Evolutionary conservation across 2,113 vertebrate genomes (phyloP).

Genomic region (Myrmecophaga tridactyla): DNA sequence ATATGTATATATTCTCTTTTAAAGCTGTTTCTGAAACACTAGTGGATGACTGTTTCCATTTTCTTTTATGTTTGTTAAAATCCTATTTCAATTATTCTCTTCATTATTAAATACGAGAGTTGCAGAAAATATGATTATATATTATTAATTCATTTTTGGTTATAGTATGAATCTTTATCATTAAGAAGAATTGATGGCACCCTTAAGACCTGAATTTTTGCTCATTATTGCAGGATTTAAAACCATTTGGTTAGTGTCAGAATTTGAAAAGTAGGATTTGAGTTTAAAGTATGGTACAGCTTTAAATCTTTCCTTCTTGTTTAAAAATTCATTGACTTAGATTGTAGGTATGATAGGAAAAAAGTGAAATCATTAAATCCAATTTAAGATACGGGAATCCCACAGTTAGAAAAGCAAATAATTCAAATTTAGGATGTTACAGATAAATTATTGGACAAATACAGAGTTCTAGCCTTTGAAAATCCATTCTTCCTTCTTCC

Average conservation of each 20-base stretch:
- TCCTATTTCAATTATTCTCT: conserved; percentile 58
- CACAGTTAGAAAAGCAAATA: conserved; percentile 7
- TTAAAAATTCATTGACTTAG: background rate
- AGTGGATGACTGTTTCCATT: conserved; percentile 37
- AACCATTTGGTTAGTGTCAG: background rate
- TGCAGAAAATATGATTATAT: conserved; percentile 68
- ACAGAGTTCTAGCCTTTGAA: background rate
- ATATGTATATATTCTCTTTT: conserved; percentile 21
- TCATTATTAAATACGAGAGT: conserved; percentile 59
- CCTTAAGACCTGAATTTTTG: conserved; percentile 43
- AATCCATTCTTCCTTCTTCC: background rate
- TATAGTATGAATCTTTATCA: conserved; percentile 41
- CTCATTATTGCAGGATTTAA: conserved; percentile 62
- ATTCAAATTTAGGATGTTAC: background rate
- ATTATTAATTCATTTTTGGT: conserved; percentile 68
- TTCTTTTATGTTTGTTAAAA: conserved; percentile 66
- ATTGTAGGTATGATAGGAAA: background rate
- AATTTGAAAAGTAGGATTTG: conserved; percentile 45
- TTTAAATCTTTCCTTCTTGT: background rate
- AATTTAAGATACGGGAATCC: background rate
- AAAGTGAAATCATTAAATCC: conserved; percentile 25
- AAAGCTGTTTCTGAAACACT: conserved; percentile 51
- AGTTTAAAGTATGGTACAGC: conserved; percentile 4
- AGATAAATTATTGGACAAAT: background rate
- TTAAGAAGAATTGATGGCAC: conserved; percentile 56